Percentiles rank a stretch among this genome's conserved stretches.
phyloP scores from a whole-genome alignment of 1,140 invertebrate genomes.

The Neodiprion virginianus region DNA sequence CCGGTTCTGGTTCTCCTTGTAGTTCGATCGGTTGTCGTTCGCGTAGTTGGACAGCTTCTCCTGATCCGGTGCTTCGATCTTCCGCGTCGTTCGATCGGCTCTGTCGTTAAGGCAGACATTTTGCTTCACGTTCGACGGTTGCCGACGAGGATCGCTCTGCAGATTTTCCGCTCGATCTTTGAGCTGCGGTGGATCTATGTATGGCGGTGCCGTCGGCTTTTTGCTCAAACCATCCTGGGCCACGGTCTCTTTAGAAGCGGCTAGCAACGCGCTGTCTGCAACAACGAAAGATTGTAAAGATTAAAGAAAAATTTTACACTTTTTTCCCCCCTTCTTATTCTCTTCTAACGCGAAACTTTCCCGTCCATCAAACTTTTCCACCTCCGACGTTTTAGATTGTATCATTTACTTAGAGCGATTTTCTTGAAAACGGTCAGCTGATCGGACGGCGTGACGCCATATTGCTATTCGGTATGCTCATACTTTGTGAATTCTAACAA shows the following conservation, averaged over 20 bases:
- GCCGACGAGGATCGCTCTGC: background rate
- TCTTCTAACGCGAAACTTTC: no score
- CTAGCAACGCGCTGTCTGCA: slow-evolving; percentile 54
- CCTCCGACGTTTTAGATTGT: no score
- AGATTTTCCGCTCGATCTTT: slow-evolving; percentile 12
- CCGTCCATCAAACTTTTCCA: no score
- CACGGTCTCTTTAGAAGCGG: slow-evolving; percentile 43
- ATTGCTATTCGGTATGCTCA: no score
- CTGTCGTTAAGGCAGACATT: slow-evolving; percentile 20
- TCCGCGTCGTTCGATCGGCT: slow-evolving; percentile 15
- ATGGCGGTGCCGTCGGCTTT: slow-evolving; percentile 43
- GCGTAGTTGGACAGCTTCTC: slow-evolving; percentile 11
- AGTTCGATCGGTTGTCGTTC: slow-evolving; percentile 20
- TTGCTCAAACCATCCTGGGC: slow-evolving; percentile 34
- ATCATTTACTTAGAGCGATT: no score
- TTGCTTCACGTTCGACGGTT: no score
- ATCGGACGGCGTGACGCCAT: no score
- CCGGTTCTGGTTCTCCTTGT: slow-evolving; percentile 27
- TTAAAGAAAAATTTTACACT: no score
- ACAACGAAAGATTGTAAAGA: slow-evolving; percentile 32
- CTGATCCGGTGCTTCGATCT: slow-evolving; percentile 6
- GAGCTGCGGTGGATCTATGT: slow-evolving; percentile 39
- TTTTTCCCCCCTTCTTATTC: no score
- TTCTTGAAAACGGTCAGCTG: no score
- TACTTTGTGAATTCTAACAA: no score